A percentile compares a stretch with the other conserved stretches of the same genome.
phyloP scores from a whole-genome alignment of 2,888 invertebrate species.

The Tenthredo amoena region DNA sequence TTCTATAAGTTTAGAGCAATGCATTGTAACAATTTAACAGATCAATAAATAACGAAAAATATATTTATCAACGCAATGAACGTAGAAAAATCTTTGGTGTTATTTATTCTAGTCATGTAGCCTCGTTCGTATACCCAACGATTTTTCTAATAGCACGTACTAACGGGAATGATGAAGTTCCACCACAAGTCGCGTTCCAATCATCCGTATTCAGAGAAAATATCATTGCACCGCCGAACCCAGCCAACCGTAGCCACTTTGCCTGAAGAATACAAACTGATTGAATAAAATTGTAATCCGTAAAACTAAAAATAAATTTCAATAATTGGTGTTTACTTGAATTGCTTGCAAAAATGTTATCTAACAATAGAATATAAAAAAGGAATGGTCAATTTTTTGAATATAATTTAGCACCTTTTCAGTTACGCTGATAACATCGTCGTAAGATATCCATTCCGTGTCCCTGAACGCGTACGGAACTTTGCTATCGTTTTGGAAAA shows the following conservation, averaged over 20 bases:
- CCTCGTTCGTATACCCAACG: background rate
- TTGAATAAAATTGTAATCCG: constrained; percentile 41
- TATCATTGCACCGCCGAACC: constrained; percentile 91
- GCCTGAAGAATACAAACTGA: constrained; percentile 76
- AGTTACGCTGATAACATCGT: constrained; percentile 85
- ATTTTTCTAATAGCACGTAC: constrained; percentile 72
- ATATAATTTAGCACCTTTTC: constrained; percentile 80
- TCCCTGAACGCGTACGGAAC: constrained; percentile 88
- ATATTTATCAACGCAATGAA: background rate
- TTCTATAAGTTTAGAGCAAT: background rate
- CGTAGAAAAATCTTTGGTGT: background rate
- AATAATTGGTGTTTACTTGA: background rate
- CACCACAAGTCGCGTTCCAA: constrained; percentile 81
- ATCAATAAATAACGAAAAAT: background rate
- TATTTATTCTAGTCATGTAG: background rate
- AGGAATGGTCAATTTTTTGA: background rate
- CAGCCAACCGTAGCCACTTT: constrained; percentile 82
- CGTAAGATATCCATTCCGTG: constrained; percentile 92
- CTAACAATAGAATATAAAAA: background rate
- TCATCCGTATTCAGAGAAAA: constrained; percentile 92
- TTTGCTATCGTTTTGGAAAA: constrained; percentile 85
- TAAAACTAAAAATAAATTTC: constrained; percentile 21
- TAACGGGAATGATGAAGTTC: constrained; percentile 76
- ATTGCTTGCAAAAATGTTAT: background rate
- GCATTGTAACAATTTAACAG: background rate